Conservation (phyloP, 1,140 invertebrate species). For the Hermatobates lingyangjiaoensis region DNA sequence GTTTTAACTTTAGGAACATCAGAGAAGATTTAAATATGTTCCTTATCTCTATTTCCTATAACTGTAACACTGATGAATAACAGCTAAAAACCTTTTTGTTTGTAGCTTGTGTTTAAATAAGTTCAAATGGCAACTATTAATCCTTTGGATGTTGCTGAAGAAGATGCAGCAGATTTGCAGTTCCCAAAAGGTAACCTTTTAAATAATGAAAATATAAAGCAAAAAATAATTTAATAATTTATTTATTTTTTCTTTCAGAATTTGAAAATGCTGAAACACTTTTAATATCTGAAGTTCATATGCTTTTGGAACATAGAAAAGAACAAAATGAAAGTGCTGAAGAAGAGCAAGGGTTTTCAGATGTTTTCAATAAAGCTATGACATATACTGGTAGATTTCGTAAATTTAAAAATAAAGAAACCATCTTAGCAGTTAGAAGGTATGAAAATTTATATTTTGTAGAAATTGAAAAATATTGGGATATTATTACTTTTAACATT, state of each 20-base stretch:
- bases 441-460: too few species aligned
- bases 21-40: too few species aligned
- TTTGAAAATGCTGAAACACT: constrained; percentile 97
- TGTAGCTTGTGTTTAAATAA: too few species aligned
- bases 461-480: too few species aligned
- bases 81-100: too few species aligned
- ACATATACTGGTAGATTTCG: constrained; percentile 91
- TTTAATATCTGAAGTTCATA: constrained; percentile 93
- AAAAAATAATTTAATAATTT: constrained; percentile 16
- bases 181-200: constrained; percentile 9
- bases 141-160: constrained; percentile 9
- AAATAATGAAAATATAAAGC: not conserved
- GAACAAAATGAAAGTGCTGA: constrained; percentile 94
- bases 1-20: too few species aligned
- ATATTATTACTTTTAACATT: too few species aligned
- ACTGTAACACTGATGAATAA: too few species aligned
- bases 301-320: constrained; percentile 92
- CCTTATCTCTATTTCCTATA: too few species aligned
- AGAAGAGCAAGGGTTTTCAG: constrained; percentile 94
- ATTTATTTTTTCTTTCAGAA: constrained; percentile 41
- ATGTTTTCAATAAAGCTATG: constrained; percentile 95
- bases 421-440: constrained; percentile 84
- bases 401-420: constrained; percentile 60
- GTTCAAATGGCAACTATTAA: too few species aligned
- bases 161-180: constrained; percentile 11